Evolutionary conservation across 2,113 vertebrate genomes (phyloP).

Genomic region (Dipodomys merriami): DNA sequence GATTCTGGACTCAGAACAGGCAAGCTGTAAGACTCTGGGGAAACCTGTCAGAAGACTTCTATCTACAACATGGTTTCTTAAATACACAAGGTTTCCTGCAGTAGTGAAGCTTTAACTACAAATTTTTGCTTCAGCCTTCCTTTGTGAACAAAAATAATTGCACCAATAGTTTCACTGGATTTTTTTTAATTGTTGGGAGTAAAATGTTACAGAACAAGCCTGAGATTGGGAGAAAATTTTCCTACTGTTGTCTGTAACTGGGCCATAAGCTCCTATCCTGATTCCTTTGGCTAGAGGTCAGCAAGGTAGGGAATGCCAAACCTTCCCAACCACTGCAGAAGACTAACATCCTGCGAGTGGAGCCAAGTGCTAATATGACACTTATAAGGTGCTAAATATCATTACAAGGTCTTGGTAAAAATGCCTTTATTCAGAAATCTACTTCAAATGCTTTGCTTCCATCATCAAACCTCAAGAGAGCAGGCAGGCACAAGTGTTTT

Average conservation of each 20-base stretch:
- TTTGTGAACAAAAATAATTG: slow-evolving; percentile 43
- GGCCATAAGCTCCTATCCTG: background rate
- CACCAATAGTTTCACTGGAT: background rate
- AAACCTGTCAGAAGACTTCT: slow-evolving; percentile 50
- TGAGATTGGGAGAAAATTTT: background rate
- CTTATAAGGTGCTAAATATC: background rate
- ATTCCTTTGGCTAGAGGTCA: background rate
- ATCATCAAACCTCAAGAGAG: background rate
- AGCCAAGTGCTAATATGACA: background rate
- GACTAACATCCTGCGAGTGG: background rate
- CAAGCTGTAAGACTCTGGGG: slow-evolving; percentile 48
- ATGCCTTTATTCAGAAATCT: background rate
- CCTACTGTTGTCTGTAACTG: background rate
- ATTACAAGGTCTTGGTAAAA: background rate
- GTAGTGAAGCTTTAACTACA: background rate
- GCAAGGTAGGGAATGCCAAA: background rate
- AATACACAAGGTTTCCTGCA: slow-evolving; percentile 8
- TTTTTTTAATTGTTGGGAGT: slow-evolving; percentile 19
- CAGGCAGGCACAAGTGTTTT: background rate
- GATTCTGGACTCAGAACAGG: slow-evolving; percentile 22
- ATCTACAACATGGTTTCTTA: slow-evolving; percentile 36
- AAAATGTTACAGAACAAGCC: slow-evolving; percentile 23
- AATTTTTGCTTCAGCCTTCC: slow-evolving; percentile 3
- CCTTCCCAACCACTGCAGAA: background rate
- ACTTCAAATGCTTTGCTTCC: slow-evolving; percentile 15